A percentile compares a stretch with the other conserved stretches of the same genome.
Evolutionary conservation across 1,140 invertebrate genomes (phyloP).

Genomic region (Pseudomyrmex pallidus): DNA sequence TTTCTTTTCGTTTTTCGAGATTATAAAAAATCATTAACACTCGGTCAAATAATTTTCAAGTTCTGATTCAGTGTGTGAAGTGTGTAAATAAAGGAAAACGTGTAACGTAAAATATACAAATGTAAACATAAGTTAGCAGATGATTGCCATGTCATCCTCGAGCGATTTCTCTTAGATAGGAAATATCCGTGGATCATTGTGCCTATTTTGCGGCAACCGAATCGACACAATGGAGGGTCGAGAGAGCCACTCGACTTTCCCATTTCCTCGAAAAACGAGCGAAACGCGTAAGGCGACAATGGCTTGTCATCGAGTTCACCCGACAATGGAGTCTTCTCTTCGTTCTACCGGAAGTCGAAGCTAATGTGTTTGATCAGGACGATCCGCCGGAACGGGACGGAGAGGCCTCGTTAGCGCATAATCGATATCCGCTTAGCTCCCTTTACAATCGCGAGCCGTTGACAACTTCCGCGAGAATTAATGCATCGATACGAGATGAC

Average conservation of each 20-base stretch:
- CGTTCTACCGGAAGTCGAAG: constrained; percentile 68
- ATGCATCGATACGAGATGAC: background rate
- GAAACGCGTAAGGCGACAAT: constrained; percentile 65
- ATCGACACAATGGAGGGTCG: constrained; percentile 64
- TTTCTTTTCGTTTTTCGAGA: background rate
- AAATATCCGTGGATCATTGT: constrained; percentile 64
- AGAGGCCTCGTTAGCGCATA: constrained; percentile 60
- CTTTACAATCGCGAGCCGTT: constrained; percentile 1
- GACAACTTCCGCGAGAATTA: constrained; percentile 19
- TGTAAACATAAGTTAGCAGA: constrained; percentile 12
- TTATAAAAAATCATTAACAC: background rate
- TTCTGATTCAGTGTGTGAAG: background rate
- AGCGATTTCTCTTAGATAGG: constrained; percentile 54
- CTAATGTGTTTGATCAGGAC: constrained; percentile 77
- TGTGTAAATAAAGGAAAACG: background rate
- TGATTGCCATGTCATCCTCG: constrained; percentile 13
- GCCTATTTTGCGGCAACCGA: constrained; percentile 43
- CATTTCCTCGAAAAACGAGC: constrained; percentile 74
- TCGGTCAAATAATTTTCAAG: too few species aligned
- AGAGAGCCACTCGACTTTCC: constrained; percentile 74
- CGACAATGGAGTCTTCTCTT: constrained; percentile 60
- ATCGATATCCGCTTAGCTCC: constrained; percentile 71
- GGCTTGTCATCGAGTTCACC: constrained; percentile 58
- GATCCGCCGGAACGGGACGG: constrained; percentile 49
- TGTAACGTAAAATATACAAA: background rate